Base-by-base conservation (phyloP, 2,113 vertebrate genomes). In the Plestiodon gilberti region DNA sequence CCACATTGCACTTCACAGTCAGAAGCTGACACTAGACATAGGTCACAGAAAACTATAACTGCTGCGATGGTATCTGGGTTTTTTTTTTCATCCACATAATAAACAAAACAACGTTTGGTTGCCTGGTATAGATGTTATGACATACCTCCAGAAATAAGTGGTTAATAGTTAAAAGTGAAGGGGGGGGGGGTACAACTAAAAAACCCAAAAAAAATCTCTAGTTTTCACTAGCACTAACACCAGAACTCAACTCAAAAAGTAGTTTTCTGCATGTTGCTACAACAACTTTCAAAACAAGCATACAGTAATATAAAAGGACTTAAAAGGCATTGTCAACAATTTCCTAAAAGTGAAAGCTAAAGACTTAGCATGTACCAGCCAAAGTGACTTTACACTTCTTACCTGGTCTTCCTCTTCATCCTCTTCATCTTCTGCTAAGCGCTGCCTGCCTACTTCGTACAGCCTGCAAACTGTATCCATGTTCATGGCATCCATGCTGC, bases 341-440 rank as follows among this genome's bases (percentile, higher is more conserved):
- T 78, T 83, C 18, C 1, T 38, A 43, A 33, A 43, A 28, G 7
- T 17, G n/a, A 62, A 28, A 35, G 13, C 67, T 73, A 25, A 25
- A 87, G 11, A 90, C 52, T 71, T 86, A 62, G 38, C 28, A n/a
- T 13, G 86, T 64, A 90, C 71, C 48, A 81, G 40, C 9, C 40
- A 61, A 33, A 13, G 84, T 73, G 84, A 55, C 57, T 71, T 20
- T 83, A 1, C 11, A 61, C 55, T 90, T 89, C 95, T 96, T 83
- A 99, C 98, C 98, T 99, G 98, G 92, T 99, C 99, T 84, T 99
- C 98, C 80, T 99, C 99, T 91, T 99, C 99, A 79, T 99, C 99
- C 88, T 99, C 99, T 83, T 99, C 98, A 89, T 99, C 99, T 94
- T 99, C 99, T 52, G 99, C 99, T 85, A 99, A 94, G 48, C 99